Evolutionary conservation across 2,797 vertebrate species (phyloP), one percentile per base, ranked within the genome.

Genomic region (Coregonus sp.): DNA sequence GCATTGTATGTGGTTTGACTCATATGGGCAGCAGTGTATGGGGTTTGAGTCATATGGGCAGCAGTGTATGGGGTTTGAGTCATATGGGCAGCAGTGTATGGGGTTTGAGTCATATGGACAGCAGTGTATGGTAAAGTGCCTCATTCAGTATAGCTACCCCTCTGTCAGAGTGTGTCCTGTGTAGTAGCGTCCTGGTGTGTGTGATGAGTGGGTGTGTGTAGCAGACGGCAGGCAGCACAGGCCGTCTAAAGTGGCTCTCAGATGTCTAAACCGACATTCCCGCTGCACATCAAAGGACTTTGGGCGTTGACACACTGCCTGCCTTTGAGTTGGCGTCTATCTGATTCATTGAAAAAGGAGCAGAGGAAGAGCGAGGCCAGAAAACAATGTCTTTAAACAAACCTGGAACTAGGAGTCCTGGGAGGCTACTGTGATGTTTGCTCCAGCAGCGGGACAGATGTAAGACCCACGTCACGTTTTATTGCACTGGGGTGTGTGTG

Each of bases 401-500:
- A 88, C 85, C 75, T 82, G 1, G 69, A 78, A 81, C 83, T 72
- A 20, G 74, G 74, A 80, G 70, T 70, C 66, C 80, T 89, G 79
- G 78, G 81, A 89, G 83, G 74, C 81, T 81, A 0, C 73, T 33
- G 31, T 33, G 20, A 70, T 89, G 89, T 93, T 93, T 90, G 82
- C 81, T 89, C 86, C 90, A 87, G 86, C 88, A 87, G 89, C 86
- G 89, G 86, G 88, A 90, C 91, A 93, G 92, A 93, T 92, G 90
- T 86, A 92, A 90, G 80, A 56, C 15, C 1, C n/a, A 40, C 31
- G 35, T 47, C 5, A 11, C 37, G 16, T 74, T n/a, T 74, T 61
- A 40, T 37, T 73, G 40, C 18, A 35, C 14, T 65, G 74, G 70
- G 74, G 20, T 68, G 25, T 73, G 69, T 47, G 73, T 40, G 16